Base-by-base conservation (phyloP, 2,113 vertebrate genomes). In the Struthidea cinerea region DNA sequence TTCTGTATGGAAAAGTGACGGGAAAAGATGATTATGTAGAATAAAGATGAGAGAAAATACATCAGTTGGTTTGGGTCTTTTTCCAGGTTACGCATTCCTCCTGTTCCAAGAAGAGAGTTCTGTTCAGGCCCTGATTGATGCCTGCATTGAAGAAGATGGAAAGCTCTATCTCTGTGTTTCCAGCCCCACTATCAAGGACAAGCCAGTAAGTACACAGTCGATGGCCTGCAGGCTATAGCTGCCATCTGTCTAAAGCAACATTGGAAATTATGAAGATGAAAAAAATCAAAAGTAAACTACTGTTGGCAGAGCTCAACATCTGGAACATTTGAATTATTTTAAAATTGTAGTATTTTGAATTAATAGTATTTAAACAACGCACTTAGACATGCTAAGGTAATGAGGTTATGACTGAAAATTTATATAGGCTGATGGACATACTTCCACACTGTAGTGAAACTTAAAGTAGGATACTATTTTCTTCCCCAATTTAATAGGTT, bases 31-130 rank as follows among this genome's bases (percentile, higher is more conserved):
- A 59, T 80, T 57, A 75, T 79, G 20, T 61, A 78, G 68, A 65
- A 64, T 35, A 83, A 73, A 88, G 57, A 19, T 56, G 65, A 86
- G 23, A 74, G 30, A 49, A 42, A 57, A 86, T 50, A 16, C 4
- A 37, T 37, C 52, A 52, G 2, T 84, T 71, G 28, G 47, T 84
- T 78, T 90, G 41, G 35, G 3, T 50, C 69, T 67, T 56, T 87
- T 77, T 92, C 77, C 93, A 99, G 99, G 99, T 88, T 99, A 99
- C 13, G 99, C 99, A 3, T 99, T 99, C 98, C 99, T 99, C 96
- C 98, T 99, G 94, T 99, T 99, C 97, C 99, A 99, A 98, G 99
- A 99, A 97, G 99, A 99, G 97, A 99, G 98, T 95, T 99, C 99
- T 13, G 99, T 99, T 89, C 99, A 99, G 97, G 99, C 99, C 39